phyloP scores from a whole-genome alignment of 2,797 vertebrate species.

The Melanotaenia parkinsoni region DNA sequence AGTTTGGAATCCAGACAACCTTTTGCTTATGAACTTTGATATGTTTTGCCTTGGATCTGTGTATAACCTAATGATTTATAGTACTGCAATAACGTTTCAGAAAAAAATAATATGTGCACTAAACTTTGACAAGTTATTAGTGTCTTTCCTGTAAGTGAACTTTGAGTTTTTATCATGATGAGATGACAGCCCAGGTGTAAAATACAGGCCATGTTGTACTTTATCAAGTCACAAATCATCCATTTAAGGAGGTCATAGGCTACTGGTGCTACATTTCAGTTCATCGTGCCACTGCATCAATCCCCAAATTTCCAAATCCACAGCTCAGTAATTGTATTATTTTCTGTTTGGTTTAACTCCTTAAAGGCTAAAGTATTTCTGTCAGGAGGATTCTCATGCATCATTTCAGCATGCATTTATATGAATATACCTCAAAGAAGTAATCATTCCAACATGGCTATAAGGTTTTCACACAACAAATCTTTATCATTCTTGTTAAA shows the following conservation, averaged over 20 bases:
- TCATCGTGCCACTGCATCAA: slow-evolving; percentile 3
- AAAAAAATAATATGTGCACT: slow-evolving; percentile 54
- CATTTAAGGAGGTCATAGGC: slow-evolving; percentile 9
- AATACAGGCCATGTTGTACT: slow-evolving; percentile 22
- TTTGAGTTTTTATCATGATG: slow-evolving; percentile 40
- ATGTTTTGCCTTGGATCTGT: not conserved
- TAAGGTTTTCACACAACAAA: not conserved
- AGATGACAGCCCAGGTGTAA: slow-evolving; percentile 36
- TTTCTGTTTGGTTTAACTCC: slow-evolving; percentile 3
- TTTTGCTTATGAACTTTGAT: slow-evolving; percentile 1
- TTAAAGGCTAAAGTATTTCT: not conserved
- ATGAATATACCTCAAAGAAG: not conserved
- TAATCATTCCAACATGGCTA: not conserved
- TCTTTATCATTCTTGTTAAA: not conserved
- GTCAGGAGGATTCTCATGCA: slow-evolving; percentile 1
- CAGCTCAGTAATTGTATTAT: not conserved
- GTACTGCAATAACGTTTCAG: slow-evolving; percentile 45
- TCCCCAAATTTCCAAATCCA: slow-evolving; percentile 14
- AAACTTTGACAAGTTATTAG: slow-evolving; percentile 38
- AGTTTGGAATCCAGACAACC: not conserved
- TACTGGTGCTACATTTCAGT: not conserved
- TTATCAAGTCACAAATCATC: slow-evolving; percentile 38
- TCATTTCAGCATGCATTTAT: not conserved
- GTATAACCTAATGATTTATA: slow-evolving; percentile 21
- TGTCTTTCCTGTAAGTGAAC: slow-evolving; percentile 10